A percentile compares a stretch with the other conserved stretches of the same genome.
Evolutionary conservation across 2,113 vertebrate species (phyloP).

Genomic region (Calidris pygmaea): DNA sequence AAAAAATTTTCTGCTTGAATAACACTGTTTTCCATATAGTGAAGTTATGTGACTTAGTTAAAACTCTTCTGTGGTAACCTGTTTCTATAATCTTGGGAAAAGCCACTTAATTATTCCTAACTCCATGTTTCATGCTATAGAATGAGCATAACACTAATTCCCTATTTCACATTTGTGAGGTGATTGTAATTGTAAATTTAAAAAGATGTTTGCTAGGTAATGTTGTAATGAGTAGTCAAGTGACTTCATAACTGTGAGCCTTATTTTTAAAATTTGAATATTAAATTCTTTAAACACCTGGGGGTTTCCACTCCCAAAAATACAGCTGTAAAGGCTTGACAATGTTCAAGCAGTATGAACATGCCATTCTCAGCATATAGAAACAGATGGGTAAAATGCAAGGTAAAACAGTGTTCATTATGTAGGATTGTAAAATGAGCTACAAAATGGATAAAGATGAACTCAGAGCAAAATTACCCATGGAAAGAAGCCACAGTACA

Average conservation of each 20-base stretch:
- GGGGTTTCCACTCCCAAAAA: background rate
- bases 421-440: background rate
- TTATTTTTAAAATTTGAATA: background rate
- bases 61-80: background rate
- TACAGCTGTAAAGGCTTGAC: background rate
- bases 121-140: background rate
- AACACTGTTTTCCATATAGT: background rate
- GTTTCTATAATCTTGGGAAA: background rate
- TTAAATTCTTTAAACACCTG: background rate
- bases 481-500: background rate
- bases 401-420: background rate
- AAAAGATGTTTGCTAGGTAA: background rate
- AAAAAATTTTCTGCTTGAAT: background rate
- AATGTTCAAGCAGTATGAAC: background rate
- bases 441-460: background rate
- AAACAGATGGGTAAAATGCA: background rate
- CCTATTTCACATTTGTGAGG: background rate
- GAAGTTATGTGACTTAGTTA: background rate
- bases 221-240: background rate
- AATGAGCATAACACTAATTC: background rate
- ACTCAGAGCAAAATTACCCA: background rate
- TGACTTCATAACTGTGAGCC: background rate
- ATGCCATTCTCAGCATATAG: background rate
- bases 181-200: background rate
- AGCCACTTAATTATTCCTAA: background rate